Conservation (phyloP, 2,113 vertebrate species). For the Engraulis encrasicolus region DNA sequence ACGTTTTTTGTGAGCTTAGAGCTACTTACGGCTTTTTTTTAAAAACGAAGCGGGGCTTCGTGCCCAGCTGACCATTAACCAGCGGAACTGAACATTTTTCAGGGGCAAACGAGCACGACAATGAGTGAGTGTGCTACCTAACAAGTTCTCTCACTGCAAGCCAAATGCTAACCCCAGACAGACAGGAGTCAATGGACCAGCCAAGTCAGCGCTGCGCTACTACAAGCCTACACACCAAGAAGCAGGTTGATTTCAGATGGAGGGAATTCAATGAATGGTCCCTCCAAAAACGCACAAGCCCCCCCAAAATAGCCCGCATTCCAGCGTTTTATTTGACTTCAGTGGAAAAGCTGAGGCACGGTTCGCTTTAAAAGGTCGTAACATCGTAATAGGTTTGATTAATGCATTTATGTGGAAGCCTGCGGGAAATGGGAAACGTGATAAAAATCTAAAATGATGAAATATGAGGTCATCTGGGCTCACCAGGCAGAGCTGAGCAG, state of each 20-base stretch:
- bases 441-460: neutral
- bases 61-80: slow-evolving; percentile 17
- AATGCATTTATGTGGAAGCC: neutral
- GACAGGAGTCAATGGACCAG: slow-evolving; percentile 14
- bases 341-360: slow-evolving; percentile 1
- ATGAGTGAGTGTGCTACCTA: no score
- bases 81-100: slow-evolving; percentile 19
- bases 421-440: neutral
- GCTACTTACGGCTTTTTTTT: neutral
- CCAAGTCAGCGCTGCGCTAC: neutral
- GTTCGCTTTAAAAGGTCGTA: neutral
- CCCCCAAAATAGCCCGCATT: slow-evolving; percentile 5
- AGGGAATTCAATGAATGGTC: neutral
- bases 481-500: neutral
- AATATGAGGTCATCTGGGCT: neutral
- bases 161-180: neutral
- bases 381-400: slow-evolving; percentile 10
- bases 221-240: no score
- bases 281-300: neutral
- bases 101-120: neutral
- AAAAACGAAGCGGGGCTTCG: neutral
- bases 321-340: slow-evolving; percentile 9
- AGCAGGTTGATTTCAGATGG: slow-evolving; percentile 2
- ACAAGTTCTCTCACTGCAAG: neutral
- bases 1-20: slow-evolving; percentile 34